Base-by-base conservation (phyloP, 2,797 vertebrate species). In the Corythornis leucogaster region DNA sequence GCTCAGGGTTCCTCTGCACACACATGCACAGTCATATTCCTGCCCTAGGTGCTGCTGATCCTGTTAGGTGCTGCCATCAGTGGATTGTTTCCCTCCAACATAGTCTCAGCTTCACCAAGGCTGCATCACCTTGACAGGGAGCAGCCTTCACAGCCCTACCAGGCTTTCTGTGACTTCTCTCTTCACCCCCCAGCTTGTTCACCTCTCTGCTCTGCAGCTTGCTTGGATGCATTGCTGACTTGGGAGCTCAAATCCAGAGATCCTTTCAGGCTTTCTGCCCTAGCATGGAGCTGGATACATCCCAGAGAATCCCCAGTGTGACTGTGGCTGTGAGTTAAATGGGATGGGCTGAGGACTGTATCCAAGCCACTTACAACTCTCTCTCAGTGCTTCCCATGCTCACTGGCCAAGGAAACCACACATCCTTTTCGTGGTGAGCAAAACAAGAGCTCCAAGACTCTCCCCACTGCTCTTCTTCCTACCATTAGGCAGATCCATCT, bases 111-210 rank as follows among this genome's bases (percentile, higher is more conserved):
- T 87, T 94, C 83, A 73, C 48, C 51, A 51, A 57, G 67, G 59
- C 26, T 93, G 92, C 76, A 93, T 76, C 66, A 87, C 58, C 69
- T 85, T 95, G 89, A 94, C 79, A 93, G 88, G 79, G 45, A 92
- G 76, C 86, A 82, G 53, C 68, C 73, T 85, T 94, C 81, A 75
- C 57, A 81, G 66, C 66, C 76, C 53, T 78, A 68, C 48, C 63
- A 93, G 73, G 69, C 88, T 90, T 93, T 89, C 58, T 63, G 66
- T 31, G 66, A 63, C 42, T 80, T 73, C 73, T 59, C 5, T 4
- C 35, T 75, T 50, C 16, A 5, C 7, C 6, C 5, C 51, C 16
- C 55, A 35, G 40, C 68, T 70, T 45, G 24, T 62, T 88, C 89
- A 80, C 81, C 76, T 78, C 62, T 55, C 51, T 80, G 79, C 75